Conservation (phyloP, 2,113 vertebrate genomes). For the Microcebus jonahi region DNA sequence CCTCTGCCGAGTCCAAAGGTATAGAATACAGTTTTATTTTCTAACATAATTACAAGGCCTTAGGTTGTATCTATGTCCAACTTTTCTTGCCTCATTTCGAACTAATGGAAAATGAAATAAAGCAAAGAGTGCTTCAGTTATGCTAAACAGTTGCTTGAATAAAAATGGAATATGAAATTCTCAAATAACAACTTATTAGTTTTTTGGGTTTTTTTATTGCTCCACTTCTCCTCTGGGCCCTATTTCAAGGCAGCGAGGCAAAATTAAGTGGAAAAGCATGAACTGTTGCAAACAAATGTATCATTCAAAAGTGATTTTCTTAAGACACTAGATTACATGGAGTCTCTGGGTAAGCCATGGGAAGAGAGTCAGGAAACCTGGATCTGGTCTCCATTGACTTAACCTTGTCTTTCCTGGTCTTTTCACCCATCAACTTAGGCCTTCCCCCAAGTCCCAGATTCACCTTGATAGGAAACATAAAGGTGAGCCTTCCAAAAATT, state of each 20-base stretch:
- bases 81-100: slow-evolving; percentile 53
- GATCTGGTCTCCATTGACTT: neutral
- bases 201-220: neutral
- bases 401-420: neutral
- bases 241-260: slow-evolving; percentile 32
- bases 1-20: neutral
- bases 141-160: slow-evolving; percentile 27
- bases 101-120: neutral
- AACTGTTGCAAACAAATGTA: slow-evolving; percentile 50
- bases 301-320: slow-evolving; percentile 45
- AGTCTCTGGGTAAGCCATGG: neutral
- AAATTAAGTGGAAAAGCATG: slow-evolving; percentile 38
- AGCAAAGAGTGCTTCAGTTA: slow-evolving; percentile 41
- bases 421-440: neutral
- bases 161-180: slow-evolving; percentile 50
- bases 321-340: neutral
- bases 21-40: slow-evolving; percentile 37
- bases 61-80: neutral
- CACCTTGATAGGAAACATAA: neutral
- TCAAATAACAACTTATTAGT: slow-evolving; percentile 28
- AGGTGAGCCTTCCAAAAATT: neutral
- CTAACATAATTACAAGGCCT: neutral
- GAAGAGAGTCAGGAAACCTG: neutral
- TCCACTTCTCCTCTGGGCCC: slow-evolving; percentile 3
- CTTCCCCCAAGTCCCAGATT: neutral